Conservation (phyloP, 2,888 invertebrate species). For the Melanophora roralis region DNA sequence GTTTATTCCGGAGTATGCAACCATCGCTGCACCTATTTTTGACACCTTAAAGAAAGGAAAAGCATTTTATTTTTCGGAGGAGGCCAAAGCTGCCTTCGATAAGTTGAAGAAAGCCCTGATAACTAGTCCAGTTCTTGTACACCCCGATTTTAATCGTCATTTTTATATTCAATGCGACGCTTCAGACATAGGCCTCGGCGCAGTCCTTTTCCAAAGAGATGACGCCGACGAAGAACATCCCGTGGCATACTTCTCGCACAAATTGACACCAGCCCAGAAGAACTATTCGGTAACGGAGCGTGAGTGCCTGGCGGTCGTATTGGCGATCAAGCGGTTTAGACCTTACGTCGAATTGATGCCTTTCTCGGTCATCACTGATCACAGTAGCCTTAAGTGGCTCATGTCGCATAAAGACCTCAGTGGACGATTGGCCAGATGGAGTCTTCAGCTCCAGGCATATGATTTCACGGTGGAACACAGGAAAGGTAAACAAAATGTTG, state of each 20-base stretch:
- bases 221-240: no score
- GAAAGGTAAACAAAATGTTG: not conserved
- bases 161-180: conserved; percentile 4
- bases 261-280: not conserved
- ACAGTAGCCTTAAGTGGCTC: no score
- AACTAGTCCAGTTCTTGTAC: not conserved
- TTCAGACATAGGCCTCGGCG: not conserved
- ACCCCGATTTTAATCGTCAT: not conserved
- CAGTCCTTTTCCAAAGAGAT: no score
- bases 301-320: not conserved
- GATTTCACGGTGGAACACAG: not conserved
- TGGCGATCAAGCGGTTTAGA: not conserved
- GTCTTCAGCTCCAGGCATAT: not conserved
- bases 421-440: not conserved
- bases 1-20: conserved; percentile 37
- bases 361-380: not conserved
- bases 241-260: no score
- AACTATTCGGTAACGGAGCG: no score
- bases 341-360: not conserved
- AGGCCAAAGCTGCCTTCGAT: not conserved
- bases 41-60: conserved; percentile 18
- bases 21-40: conserved; percentile 5
- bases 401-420: no score
- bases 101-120: not conserved
- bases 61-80: not conserved